Conservation (phyloP, 2,797 vertebrate species). For the Aphelocoma californica region DNA sequence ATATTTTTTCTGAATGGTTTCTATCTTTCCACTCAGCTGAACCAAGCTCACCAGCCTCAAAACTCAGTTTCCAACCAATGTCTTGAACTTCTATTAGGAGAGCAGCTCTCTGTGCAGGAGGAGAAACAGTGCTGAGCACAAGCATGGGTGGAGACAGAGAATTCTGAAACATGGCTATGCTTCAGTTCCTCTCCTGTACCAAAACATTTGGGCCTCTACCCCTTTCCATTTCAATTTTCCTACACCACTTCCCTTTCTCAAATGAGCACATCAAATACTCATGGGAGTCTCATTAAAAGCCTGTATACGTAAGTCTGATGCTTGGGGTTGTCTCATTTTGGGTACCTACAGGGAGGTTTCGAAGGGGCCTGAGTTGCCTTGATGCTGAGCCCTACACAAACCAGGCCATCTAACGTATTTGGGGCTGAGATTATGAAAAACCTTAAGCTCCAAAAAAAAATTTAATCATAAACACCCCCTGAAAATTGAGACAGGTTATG, state of each 20-base stretch:
- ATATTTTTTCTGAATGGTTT: not conserved
- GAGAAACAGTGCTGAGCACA: not conserved
- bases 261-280: not conserved
- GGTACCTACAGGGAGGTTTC: not conserved
- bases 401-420: not conserved
- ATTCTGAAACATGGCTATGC: not conserved
- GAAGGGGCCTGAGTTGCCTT: not conserved
- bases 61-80: not conserved
- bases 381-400: not conserved
- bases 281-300: not conserved
- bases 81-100: not conserved
- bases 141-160: not conserved
- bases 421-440: not conserved
- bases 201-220: not conserved
- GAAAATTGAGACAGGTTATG: not conserved
- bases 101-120: not conserved
- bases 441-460: not conserved
- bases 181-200: not conserved
- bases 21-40: not conserved
- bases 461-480: not conserved
- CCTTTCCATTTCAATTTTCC: constrained; percentile 3
- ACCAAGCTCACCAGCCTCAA: not conserved
- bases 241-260: not conserved
- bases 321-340: not conserved
- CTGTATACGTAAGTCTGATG: rapidly evolving